Conservation (phyloP, 1,140 invertebrate species). For the Hestina assimilis region DNA sequence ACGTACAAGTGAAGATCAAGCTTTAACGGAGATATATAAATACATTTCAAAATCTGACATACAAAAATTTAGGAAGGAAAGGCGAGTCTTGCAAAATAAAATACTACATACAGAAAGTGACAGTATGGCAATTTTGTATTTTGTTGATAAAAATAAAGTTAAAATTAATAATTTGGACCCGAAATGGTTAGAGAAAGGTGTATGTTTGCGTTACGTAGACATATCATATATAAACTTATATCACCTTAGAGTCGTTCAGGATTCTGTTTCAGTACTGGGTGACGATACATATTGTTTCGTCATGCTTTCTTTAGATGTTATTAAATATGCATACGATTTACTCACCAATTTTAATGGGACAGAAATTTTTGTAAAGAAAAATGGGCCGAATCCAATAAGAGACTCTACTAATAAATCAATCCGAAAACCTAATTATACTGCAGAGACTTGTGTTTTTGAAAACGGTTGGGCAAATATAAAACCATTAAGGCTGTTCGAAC, state of each 20-base stretch:
- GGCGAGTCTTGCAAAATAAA: background rate
- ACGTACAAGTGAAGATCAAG: background rate
- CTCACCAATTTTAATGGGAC: constrained; percentile 40
- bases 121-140: background rate
- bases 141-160: constrained; percentile 5
- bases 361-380: constrained; percentile 1
- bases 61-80: background rate
- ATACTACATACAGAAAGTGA: background rate
- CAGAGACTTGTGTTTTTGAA: constrained; percentile 32
- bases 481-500: constrained; percentile 28
- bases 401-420: background rate
- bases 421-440: constrained; percentile 31
- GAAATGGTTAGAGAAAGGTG: constrained; percentile 44
- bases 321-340: constrained; percentile 44
- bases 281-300: constrained; percentile 18
- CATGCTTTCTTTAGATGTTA: constrained; percentile 33
- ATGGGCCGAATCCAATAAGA: background rate
- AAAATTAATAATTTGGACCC: constrained; percentile 9
- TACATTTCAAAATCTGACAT: constrained; percentile 1
- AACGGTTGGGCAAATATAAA: constrained; percentile 36
- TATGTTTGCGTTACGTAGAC: constrained; percentile 27
- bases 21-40: background rate
- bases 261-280: constrained; percentile 12
- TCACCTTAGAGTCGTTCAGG: constrained; percentile 9
- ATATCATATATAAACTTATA: constrained; percentile 35